A percentile compares a stretch with the other conserved stretches of the same genome.
phyloP scores from a whole-genome alignment of 1,140 invertebrate genomes.

The Goniozus legneri region DNA sequence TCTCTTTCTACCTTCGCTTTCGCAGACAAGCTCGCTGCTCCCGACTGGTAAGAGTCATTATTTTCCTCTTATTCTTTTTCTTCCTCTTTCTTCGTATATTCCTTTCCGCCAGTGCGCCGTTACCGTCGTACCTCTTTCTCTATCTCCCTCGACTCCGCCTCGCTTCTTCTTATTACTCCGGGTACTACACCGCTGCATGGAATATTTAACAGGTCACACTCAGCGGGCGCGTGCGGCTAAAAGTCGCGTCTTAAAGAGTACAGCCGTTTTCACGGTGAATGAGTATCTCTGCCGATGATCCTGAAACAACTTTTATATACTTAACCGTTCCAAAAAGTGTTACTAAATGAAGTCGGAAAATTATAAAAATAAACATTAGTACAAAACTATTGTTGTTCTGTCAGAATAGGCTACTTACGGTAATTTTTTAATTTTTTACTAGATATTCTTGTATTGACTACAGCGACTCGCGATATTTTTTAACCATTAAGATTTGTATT shows the following conservation, averaged over 20 bases:
- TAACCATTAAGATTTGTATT: too few species aligned
- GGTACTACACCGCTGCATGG: conserved; percentile 18
- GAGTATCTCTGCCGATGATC: too few species aligned
- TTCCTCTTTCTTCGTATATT: conserved; percentile 16
- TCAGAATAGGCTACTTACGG: too few species aligned
- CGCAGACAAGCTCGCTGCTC: conserved; percentile 25
- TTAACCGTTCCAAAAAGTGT: too few species aligned
- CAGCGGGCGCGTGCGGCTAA: conserved; percentile 6
- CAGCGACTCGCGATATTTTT: too few species aligned
- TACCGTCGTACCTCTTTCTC: conserved; percentile 10
- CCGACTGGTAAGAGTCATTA: conserved; percentile 53
- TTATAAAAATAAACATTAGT: too few species aligned
- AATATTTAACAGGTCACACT: conserved; percentile 36
- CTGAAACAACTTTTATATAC: too few species aligned
- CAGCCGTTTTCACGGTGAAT: conserved; percentile 7
- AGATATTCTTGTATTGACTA: too few species aligned
- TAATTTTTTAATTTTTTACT: too few species aligned
- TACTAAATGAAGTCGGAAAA: too few species aligned
- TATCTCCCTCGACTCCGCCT: not conserved
- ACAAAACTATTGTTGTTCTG: too few species aligned
- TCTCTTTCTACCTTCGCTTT: conserved; percentile 5
- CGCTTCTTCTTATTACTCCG: conserved; percentile 6
- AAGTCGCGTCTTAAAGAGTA: conserved; percentile 10
- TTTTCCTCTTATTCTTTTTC: conserved; percentile 46
- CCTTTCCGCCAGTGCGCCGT: not conserved